A percentile compares a stretch with the other conserved stretches of the same genome.
Evolutionary conservation across 2,888 invertebrate species (phyloP).

Genomic region (Nematopogon swammerdamellus): DNA sequence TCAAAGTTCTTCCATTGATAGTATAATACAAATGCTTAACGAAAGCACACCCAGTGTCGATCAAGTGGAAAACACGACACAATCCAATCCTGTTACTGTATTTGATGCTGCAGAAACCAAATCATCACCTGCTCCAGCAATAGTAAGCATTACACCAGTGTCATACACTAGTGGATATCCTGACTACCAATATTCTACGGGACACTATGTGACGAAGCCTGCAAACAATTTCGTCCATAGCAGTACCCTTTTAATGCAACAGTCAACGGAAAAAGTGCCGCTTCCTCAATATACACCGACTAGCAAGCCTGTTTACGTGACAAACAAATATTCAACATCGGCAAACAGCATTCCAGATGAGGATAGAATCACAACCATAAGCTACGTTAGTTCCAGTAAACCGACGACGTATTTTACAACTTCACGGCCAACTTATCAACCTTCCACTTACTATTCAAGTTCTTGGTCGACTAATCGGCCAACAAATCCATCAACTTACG

Average conservation of each 20-base stretch:
- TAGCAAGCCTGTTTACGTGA: slow-evolving; percentile 22
- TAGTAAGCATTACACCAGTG: slow-evolving; percentile 23
- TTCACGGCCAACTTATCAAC: not conserved
- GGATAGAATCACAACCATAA: slow-evolving; percentile 20
- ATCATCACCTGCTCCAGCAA: slow-evolving; percentile 30
- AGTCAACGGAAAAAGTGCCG: slow-evolving; percentile 8
- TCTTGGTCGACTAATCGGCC: not conserved
- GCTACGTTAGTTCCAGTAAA: not conserved
- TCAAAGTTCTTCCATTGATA: slow-evolving; percentile 52
- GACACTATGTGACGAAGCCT: slow-evolving; percentile 45
- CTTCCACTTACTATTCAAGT: not conserved
- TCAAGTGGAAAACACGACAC: slow-evolving; percentile 32
- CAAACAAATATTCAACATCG: slow-evolving; percentile 24
- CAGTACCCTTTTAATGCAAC: slow-evolving; percentile 13
- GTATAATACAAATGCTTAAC: slow-evolving; percentile 65
- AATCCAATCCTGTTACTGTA: slow-evolving; percentile 17
- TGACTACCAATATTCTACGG: slow-evolving; percentile 29
- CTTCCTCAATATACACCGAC: slow-evolving; percentile 15
- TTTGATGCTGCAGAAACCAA: slow-evolving; percentile 32
- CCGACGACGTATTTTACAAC: not conserved
- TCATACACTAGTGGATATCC: slow-evolving; percentile 32
- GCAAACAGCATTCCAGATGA: slow-evolving; percentile 28
- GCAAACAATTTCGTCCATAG: slow-evolving; percentile 19
- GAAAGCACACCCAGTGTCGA: slow-evolving; percentile 35
- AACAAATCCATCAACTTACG: not conserved